A percentile compares a stretch with the other conserved stretches of the same genome.
phyloP scores from a whole-genome alignment of 2,888 invertebrate genomes.

The Volucella bombylans region DNA sequence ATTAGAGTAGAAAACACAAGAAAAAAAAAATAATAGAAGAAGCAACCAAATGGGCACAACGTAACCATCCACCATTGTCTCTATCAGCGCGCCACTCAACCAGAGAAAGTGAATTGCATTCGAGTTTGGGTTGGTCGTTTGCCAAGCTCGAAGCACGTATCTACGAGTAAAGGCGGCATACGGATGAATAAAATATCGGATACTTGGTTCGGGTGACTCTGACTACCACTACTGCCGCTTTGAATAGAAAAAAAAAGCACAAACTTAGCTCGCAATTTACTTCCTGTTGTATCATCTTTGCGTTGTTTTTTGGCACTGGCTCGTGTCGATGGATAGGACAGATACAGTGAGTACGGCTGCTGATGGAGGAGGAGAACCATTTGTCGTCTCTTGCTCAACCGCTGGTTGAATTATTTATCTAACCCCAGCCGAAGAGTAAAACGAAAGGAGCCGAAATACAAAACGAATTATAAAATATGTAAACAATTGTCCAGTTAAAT shows the following conservation, averaged over 20 bases:
- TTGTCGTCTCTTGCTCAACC: slow-evolving; percentile 60
- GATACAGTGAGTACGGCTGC: neutral
- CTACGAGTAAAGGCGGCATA: slow-evolving; percentile 59
- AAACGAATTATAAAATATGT: slow-evolving; percentile 73
- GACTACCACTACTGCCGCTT: slow-evolving; percentile 39
- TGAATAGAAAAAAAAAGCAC: slow-evolving; percentile 46
- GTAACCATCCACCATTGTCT: slow-evolving; percentile 54
- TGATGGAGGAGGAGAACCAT: slow-evolving; percentile 46
- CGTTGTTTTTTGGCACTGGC: slow-evolving; percentile 58
- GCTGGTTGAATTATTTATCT: slow-evolving; percentile 67
- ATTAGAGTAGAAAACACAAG: slow-evolving; percentile 52
- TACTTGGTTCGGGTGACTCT: slow-evolving; percentile 69
- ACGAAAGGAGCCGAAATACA: slow-evolving; percentile 11
- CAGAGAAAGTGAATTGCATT: slow-evolving; percentile 73
- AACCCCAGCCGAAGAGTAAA: slow-evolving; percentile 8
- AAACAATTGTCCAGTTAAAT: slow-evolving; percentile 71
- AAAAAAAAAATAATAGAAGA: slow-evolving; percentile 26
- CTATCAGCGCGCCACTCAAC: slow-evolving; percentile 35
- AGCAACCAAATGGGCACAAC: slow-evolving; percentile 16
- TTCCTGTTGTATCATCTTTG: slow-evolving; percentile 74
- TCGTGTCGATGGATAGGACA: neutral
- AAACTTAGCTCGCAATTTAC: slow-evolving; percentile 66
- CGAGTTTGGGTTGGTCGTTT: slow-evolving; percentile 67
- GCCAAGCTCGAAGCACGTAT: slow-evolving; percentile 70
- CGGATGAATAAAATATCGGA: slow-evolving; percentile 72